Base-by-base conservation (phyloP, 1,140 invertebrate species). In the Pogonognathellus flavescens region DNA sequence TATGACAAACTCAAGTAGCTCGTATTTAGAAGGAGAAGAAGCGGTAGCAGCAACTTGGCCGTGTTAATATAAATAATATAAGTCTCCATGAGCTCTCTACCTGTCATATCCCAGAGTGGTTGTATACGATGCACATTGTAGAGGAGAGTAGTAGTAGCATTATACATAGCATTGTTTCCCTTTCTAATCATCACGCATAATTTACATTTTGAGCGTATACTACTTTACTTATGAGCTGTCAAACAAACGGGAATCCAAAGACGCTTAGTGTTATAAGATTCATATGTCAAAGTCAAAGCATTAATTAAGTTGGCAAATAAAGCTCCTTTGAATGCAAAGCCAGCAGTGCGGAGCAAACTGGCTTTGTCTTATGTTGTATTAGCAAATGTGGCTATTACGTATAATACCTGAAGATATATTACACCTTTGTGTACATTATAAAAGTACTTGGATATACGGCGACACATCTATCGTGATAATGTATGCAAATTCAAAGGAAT, bases 101-200 rank as follows among this genome's bases (percentile, higher is more conserved):
- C 31, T 41, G 31, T 41, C 31, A 41, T 41, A 41, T 41, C 31
- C 1, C 31, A 41, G 31, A 41, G 31, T 41, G 31, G 31, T 41
- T 41, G 31, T 41, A 41, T 41, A n/a, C n/a, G n/a, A n/a, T n/a
- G n/a, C n/a, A n/a, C n/a, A n/a, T n/a, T n/a, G n/a, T n/a, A n/a
- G n/a, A n/a, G n/a, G n/a, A n/a, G 31, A 41, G 31, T 41, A 41
- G 31, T 41, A 25, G 60, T 60, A 20, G 10, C 9, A n/a, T 10
- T 60, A 60, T 20, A 10, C 59, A 60, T 13, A 7, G 31, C 31
- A 72, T 72, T 41, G 14, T 66, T 66, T 9, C 11, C 31, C 70
- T 76, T 76, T 50, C 70, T 49, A 76, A 76, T 76, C 70, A 76
- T 50, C 41, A n/a, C 41, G 70, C 41, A 18, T 76, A 50, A 76